Conservation (phyloP, 2,113 vertebrate genomes). For the Seriola dumerili region DNA sequence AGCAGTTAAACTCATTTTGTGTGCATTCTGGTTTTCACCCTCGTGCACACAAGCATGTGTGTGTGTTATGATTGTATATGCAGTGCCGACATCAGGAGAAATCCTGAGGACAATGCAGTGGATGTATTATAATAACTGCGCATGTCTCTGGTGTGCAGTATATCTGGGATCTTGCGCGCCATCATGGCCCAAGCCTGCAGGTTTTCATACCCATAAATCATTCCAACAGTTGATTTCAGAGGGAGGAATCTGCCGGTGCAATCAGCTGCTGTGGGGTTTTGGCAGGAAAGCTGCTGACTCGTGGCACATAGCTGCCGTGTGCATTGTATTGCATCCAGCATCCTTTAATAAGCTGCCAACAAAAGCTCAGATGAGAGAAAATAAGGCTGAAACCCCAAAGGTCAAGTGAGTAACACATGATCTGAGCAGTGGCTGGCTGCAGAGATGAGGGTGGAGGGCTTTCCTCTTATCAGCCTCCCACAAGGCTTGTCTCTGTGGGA, state of each 20-base stretch:
- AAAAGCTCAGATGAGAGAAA: conserved; percentile 6
- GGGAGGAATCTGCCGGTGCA: not conserved
- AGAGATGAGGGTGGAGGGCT: conserved; percentile 19
- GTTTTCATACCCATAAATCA: not conserved
- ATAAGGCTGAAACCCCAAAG: not conserved
- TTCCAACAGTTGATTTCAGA: not conserved
- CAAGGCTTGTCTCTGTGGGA: conserved; percentile 42
- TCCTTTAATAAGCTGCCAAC: not conserved
- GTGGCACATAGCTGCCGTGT: not conserved
- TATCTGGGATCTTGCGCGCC: not conserved
- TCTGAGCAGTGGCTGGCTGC: not conserved
- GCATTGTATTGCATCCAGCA: not conserved
- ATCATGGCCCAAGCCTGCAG: no score
- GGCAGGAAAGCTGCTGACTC: conserved; percentile 18
- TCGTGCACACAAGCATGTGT: no score
- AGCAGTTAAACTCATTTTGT: no score
- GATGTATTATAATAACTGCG: not conserved
- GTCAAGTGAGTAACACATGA: not conserved
- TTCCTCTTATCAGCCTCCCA: conserved; percentile 51
- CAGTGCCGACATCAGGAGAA: no score
- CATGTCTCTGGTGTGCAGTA: not conserved
- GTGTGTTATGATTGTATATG: no score
- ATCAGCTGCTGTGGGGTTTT: not conserved
- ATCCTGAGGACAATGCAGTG: no score
- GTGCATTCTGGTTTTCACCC: no score